Evolutionary conservation across 2,797 vertebrate species (phyloP).

Genomic region (Coccyzus lansbergi): DNA sequence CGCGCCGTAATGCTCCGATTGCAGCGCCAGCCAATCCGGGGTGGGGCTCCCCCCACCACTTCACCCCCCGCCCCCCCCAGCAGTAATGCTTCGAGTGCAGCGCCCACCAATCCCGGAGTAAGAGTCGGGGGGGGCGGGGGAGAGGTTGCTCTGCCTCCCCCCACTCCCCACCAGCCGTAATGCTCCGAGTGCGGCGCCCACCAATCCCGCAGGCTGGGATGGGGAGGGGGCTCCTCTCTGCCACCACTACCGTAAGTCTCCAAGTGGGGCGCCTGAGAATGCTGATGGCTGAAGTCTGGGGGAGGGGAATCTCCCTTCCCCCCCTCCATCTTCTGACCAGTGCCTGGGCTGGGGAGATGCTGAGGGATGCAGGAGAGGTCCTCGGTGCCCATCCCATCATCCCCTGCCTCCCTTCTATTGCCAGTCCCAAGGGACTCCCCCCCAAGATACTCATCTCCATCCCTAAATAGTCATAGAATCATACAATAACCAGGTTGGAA

Average conservation of each 20-base stretch:
- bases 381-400: fast-evolving
- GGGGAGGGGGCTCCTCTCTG: not conserved
- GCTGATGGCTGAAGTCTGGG: not conserved
- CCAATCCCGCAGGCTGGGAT: not conserved
- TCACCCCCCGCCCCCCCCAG: not conserved
- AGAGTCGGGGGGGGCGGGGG: too few species aligned
- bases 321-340: not conserved
- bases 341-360: not conserved
- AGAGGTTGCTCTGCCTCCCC: too few species aligned
- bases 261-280: not conserved
- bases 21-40: not conserved
- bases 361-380: not conserved
- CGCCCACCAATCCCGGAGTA: not conserved
- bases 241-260: conserved; percentile 40
- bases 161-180: not conserved
- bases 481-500: too few species aligned
- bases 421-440: too few species aligned
- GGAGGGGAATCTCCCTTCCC: not conserved
- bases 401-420: not conserved
- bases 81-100: conserved; percentile 1
- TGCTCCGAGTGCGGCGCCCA: not conserved
- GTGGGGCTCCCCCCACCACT: too few species aligned
- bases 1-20: conserved; percentile 2
- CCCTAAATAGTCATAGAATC: not conserved
- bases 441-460: not conserved